Evolutionary conservation across 2,888 invertebrate species (phyloP).

Genomic region (Sycophila texana): DNA sequence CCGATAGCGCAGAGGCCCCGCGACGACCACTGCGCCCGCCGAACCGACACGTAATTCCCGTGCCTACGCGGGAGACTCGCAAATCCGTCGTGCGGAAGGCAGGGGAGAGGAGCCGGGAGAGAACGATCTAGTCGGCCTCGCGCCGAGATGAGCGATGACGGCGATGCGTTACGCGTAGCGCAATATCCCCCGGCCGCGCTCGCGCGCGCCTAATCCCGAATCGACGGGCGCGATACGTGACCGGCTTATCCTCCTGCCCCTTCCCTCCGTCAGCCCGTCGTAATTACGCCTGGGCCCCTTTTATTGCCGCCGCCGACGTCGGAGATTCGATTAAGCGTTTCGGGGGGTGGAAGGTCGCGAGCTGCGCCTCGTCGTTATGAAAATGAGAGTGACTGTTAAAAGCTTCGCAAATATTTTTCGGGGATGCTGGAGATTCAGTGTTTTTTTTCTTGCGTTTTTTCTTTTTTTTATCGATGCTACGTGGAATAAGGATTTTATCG

Average conservation of each 20-base stretch:
- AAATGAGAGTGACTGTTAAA: neutral
- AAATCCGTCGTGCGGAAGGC: no score
- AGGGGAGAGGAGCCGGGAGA: neutral
- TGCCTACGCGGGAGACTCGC: no score
- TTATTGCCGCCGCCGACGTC: constrained; percentile 33
- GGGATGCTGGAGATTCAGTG: no score
- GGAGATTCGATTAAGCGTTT: constrained; percentile 46
- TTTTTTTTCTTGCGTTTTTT: no score
- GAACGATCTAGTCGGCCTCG: neutral
- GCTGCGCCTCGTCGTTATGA: neutral
- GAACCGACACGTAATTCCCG: no score
- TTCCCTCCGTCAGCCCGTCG: neutral
- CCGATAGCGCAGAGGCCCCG: no score
- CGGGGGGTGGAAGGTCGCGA: neutral
- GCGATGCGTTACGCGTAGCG: constrained; percentile 17
- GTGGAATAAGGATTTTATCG: no score
- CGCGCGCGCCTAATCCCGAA: constrained; percentile 9
- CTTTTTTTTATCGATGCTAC: no score
- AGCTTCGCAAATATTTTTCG: neutral
- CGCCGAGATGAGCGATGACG: constrained; percentile 22
- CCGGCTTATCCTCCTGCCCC: constrained; percentile 30
- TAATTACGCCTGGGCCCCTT: constrained; percentile 36
- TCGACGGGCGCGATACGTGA: constrained; percentile 35
- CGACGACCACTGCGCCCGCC: no score
- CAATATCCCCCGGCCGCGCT: constrained; percentile 9